Conservation (phyloP, 1,140 invertebrate genomes). For the Parasteatoda tepidariorum region DNA sequence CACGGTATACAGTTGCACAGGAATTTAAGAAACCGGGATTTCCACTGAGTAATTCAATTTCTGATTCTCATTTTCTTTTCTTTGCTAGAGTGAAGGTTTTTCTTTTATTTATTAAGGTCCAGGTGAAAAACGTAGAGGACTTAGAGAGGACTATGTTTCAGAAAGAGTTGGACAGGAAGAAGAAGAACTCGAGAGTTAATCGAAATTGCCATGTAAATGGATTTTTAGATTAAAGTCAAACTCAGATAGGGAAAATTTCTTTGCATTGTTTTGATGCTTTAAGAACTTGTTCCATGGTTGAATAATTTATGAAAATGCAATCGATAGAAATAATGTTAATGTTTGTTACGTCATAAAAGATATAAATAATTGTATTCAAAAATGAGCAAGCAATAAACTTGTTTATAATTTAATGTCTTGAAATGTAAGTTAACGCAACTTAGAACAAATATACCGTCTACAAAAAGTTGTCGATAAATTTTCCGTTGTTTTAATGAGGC, state of each 20-base stretch:
- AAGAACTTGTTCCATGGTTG: neutral
- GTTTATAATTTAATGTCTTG: neutral
- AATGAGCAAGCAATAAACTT: neutral
- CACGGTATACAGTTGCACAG: neutral
- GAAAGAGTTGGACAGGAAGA: neutral
- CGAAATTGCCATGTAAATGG: neutral
- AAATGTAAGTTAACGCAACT: too few relatives aligned
- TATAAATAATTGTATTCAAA: neutral
- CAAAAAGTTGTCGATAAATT: too few relatives aligned
- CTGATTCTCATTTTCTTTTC: neutral
- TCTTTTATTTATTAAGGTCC: neutral
- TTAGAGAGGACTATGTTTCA: neutral
- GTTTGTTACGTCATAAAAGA: neutral
- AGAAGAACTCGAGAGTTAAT: neutral
- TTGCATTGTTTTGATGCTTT: neutral
- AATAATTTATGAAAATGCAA: neutral
- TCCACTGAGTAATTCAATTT: conserved; percentile 25
- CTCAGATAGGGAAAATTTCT: neutral
- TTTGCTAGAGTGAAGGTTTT: neutral
- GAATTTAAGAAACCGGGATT: conserved; percentile 32
- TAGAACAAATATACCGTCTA: too few relatives aligned
- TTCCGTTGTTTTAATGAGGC: too few relatives aligned
- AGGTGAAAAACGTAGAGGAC: neutral
- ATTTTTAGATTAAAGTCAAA: neutral
- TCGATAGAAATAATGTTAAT: neutral